Conservation (phyloP, 2,888 invertebrate species). For the Melanostoma scalare region DNA sequence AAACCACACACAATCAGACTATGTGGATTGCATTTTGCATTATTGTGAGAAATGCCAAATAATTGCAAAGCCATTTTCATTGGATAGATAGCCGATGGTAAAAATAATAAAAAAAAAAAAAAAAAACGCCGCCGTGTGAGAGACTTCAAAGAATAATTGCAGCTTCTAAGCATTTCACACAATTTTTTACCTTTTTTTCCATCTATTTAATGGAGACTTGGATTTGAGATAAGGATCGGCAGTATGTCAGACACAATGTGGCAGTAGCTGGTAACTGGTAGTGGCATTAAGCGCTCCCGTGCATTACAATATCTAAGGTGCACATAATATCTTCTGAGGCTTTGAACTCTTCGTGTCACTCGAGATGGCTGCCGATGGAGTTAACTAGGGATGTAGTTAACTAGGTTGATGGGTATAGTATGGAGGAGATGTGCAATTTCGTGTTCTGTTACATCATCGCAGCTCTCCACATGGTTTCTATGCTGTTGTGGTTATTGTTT, state of each 20-base stretch:
- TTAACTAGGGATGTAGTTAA: constrained; percentile 15
- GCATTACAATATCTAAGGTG: constrained; percentile 48
- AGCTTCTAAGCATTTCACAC: constrained; percentile 31
- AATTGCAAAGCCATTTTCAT: constrained; percentile 57
- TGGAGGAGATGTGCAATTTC: constrained; percentile 10
- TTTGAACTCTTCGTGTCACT: constrained; percentile 47
- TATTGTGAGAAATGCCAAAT: constrained; percentile 56
- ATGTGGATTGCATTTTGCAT: neutral
- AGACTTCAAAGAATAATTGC: constrained; percentile 31
- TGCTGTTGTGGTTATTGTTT: neutral
- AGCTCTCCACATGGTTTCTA: constrained; percentile 24
- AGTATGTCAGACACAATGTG: constrained; percentile 31
- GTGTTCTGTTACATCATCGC: constrained; percentile 46
- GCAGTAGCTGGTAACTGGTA: constrained; percentile 21
- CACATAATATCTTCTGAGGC: constrained; percentile 23
- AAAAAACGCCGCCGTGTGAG: neutral
- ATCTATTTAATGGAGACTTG: constrained; percentile 30
- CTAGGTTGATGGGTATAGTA: constrained; percentile 48
- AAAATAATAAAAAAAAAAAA: no score
- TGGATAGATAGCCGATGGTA: constrained; percentile 30
- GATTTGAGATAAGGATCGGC: constrained; percentile 48
- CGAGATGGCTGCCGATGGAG: constrained; percentile 23
- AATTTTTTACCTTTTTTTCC: constrained; percentile 44
- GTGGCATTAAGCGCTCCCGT: constrained; percentile 50
- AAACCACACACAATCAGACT: neutral